These are phyloP conservation scores for Crocodylus rhombifer DNA, from an alignment of 2,797 vertebrate species.

Conservation along the genomic window DNA sequence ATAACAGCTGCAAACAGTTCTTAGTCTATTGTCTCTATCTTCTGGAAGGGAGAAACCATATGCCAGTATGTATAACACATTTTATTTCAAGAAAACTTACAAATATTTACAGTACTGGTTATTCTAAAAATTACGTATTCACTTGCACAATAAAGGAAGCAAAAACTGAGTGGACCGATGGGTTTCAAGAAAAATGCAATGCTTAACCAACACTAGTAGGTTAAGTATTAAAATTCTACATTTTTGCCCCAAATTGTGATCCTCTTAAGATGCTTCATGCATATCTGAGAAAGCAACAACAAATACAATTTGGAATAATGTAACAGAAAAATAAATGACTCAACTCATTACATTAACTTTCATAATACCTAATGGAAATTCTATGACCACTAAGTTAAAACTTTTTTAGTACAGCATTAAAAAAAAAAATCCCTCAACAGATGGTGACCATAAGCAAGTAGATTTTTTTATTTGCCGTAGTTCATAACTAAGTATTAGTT, in stretches of 20 bases:
- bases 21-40: neutral
- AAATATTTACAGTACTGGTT: too few relatives aligned
- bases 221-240: neutral
- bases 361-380: neutral
- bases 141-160: too few relatives aligned
- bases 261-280: neutral
- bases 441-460: slow-evolving; percentile 3
- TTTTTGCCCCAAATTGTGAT: neutral
- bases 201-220: neutral
- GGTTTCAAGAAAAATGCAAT: neutral
- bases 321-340: neutral
- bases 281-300: neutral
- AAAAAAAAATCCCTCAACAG: neutral
- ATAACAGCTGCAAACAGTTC: neutral
- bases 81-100: too few relatives aligned
- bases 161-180: too few relatives aligned
- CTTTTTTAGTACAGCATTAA: neutral
- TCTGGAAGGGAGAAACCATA: neutral
- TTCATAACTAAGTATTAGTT: neutral
- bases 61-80: too few relatives aligned
- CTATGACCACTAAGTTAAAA: neutral
- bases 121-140: neutral
- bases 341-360: neutral
- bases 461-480: neutral
- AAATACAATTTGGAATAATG: neutral